These are phyloP conservation scores for Actinia tenebrosa DNA, from an alignment of 64 coral and sea anemone species.

Conservation along the genomic window DNA sequence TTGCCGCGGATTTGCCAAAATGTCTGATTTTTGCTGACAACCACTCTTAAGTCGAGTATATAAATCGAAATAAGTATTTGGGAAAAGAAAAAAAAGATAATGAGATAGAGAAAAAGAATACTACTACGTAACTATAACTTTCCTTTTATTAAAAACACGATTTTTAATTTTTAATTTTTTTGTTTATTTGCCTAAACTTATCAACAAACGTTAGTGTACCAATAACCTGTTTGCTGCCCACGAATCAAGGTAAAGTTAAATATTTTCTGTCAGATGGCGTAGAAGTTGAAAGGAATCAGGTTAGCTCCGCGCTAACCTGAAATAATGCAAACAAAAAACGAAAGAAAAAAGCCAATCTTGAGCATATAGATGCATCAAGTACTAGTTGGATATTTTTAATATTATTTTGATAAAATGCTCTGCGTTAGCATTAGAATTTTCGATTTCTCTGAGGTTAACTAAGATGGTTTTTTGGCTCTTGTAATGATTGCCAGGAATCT, in stretches of 20 bases:
- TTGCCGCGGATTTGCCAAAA: too few relatives aligned
- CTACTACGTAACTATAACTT: too few relatives aligned
- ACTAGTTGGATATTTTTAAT: background rate
- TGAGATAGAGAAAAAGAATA: too few relatives aligned
- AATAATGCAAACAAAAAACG: background rate
- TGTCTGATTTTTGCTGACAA: too few relatives aligned
- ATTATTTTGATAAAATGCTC: background rate
- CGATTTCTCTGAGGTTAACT: background rate
- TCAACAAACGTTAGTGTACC: background rate
- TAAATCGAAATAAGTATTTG: too few relatives aligned
- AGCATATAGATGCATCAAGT: background rate
- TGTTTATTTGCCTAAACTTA: too few relatives aligned
- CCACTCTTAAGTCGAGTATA: too few relatives aligned
- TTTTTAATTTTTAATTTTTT: too few relatives aligned
- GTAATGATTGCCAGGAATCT: background rate
- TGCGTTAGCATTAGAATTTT: constrained; percentile 1
- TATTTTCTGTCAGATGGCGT: background rate
- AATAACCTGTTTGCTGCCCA: background rate
- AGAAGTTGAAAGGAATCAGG: too few relatives aligned
- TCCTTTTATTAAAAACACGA: too few relatives aligned
- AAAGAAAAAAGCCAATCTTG: background rate
- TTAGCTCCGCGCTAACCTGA: background rate
- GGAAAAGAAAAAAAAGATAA: too few relatives aligned
- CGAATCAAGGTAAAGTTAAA: background rate
- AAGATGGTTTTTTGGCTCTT: background rate